Conservation (phyloP, 2,113 vertebrate species). For the Cromileptes altivelis region DNA sequence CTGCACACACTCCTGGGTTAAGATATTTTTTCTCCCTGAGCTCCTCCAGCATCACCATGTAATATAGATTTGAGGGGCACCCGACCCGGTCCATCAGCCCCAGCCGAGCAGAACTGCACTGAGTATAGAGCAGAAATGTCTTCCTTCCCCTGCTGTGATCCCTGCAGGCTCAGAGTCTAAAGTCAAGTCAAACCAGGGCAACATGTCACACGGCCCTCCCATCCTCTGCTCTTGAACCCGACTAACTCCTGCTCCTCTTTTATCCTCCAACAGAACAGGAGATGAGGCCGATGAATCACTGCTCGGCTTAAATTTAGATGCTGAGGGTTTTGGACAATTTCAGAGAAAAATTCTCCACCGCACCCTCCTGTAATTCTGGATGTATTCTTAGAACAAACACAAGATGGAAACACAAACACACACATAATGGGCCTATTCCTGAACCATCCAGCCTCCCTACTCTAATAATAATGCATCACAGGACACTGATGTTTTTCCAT, state of each 20-base stretch:
- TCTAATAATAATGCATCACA: too few species aligned
- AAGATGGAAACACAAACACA: too few species aligned
- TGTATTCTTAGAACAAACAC: not conserved
- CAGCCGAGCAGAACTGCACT: not conserved
- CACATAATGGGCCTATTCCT: not conserved
- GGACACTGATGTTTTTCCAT: too few species aligned
- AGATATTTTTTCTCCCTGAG: not conserved
- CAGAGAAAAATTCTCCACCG: too few species aligned
- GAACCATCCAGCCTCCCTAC: not conserved
- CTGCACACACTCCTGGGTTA: not conserved
- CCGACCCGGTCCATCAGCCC: not conserved
- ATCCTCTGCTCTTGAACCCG: not conserved
- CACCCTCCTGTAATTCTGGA: too few species aligned
- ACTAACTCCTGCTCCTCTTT: not conserved
- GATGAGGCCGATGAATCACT: slow-evolving; percentile 3
- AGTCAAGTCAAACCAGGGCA: slow-evolving; percentile 4
- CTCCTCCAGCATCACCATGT: not conserved
- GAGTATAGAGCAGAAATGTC: not conserved
- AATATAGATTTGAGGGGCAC: slow-evolving; percentile 12
- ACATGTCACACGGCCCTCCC: not conserved
- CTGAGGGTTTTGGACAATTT: not conserved
- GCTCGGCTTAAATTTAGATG: slow-evolving; percentile 6
- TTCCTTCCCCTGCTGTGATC: not conserved
- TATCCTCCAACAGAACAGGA: not conserved
- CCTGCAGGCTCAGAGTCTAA: slow-evolving; percentile 1